These are phyloP conservation scores for Ptychobarbus kaznakovi DNA, from an alignment of 2,797 vertebrate species.

Conservation along the genomic window DNA sequence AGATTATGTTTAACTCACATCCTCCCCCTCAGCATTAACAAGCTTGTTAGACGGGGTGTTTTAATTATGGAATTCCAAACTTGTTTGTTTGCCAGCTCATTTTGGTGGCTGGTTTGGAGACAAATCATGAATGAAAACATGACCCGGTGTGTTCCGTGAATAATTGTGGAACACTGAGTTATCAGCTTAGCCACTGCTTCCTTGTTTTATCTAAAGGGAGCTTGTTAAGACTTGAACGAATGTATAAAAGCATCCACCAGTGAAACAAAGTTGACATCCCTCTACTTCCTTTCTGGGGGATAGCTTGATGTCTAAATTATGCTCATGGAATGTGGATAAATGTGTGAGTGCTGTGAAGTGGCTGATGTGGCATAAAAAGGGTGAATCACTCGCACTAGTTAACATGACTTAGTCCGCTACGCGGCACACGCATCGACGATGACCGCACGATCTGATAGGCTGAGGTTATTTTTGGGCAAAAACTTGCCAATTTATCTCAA, in stretches of 20 bases:
- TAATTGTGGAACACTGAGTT: constrained; percentile 50
- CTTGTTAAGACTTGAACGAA: constrained; percentile 45
- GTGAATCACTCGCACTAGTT: constrained; percentile 38
- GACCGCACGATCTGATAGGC: constrained; percentile 65
- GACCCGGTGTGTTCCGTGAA: constrained; percentile 35
- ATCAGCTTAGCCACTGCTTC: constrained; percentile 46
- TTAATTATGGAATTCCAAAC: constrained; percentile 24
- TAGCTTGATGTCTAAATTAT: constrained; percentile 34
- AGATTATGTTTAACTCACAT: constrained; percentile 57
- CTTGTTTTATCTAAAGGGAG: constrained; percentile 40
- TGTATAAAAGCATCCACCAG: constrained; percentile 30
- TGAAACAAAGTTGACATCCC: constrained; percentile 28
- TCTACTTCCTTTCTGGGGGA: constrained; percentile 21
- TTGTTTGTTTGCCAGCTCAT: constrained; percentile 3
- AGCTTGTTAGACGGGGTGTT: constrained; percentile 51
- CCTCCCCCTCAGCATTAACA: constrained; percentile 59
- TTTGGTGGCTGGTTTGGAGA: constrained; percentile 21
- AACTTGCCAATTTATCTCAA: constrained; percentile 78
- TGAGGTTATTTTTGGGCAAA: constrained; percentile 71
- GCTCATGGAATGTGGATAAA: constrained; percentile 40
- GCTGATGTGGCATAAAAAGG: constrained; percentile 35
- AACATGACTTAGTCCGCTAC: not conserved
- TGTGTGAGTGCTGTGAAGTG: constrained; percentile 42
- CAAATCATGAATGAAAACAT: constrained; percentile 47
- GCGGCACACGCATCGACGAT: constrained; percentile 40